Evolutionary conservation across 2,888 invertebrate species (phyloP).

Genomic region (Agapostemon virescens): DNA sequence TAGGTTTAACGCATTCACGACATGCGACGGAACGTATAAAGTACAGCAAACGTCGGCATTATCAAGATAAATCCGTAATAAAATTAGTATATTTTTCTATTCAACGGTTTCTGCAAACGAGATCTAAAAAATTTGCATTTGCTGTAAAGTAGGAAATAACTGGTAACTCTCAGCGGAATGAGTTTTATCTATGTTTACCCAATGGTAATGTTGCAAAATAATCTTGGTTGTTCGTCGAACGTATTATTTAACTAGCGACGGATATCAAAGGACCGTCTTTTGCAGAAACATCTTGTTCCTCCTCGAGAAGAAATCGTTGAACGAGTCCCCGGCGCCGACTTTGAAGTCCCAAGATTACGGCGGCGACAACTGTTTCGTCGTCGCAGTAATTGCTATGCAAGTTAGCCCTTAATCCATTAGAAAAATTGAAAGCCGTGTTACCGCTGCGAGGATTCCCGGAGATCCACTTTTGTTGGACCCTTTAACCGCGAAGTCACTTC

Average conservation of each 20-base stretch:
- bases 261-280: not conserved
- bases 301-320: not conserved
- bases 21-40: not conserved
- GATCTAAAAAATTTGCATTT: not conserved
- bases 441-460: constrained; percentile 14
- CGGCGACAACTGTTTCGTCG: constrained; percentile 16
- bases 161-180: not conserved
- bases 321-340: not conserved
- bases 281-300: constrained; percentile 7
- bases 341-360: constrained; percentile 11
- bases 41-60: too few relatives aligned
- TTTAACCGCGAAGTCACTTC: constrained; percentile 54
- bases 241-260: not conserved
- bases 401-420: constrained; percentile 45
- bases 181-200: not conserved
- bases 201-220: not conserved
- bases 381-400: constrained; percentile 37
- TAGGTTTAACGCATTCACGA: not conserved
- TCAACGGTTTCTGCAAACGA: not conserved
- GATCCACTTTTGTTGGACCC: constrained; percentile 56
- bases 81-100: not conserved
- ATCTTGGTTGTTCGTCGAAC: not conserved
- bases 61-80: not conserved
- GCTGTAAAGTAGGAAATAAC: not conserved
- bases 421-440: constrained; percentile 45